phyloP scores from a whole-genome alignment of 2,113 vertebrate genomes.

The Nasalis larvatus region DNA sequence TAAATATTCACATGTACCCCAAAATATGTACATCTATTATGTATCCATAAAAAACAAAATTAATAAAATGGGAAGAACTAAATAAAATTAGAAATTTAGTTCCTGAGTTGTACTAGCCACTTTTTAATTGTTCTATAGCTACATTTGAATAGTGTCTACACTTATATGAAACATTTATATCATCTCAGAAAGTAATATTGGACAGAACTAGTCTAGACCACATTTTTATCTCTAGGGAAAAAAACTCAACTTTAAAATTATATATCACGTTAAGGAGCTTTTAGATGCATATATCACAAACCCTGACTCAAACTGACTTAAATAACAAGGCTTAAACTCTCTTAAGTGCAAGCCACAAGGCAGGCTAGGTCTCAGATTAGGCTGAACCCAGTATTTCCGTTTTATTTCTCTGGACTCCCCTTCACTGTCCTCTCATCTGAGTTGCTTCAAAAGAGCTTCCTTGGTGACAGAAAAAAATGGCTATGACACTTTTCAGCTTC shows the following conservation, averaged over 20 bases:
- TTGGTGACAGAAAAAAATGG: not conserved
- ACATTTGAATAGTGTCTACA: not conserved
- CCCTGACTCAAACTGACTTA: not conserved
- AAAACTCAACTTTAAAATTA: not conserved
- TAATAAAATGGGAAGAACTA: not conserved
- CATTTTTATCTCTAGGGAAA: not conserved
- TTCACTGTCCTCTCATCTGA: not conserved
- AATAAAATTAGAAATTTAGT: slow-evolving; percentile 4
- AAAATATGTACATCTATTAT: not conserved
- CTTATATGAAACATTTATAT: not conserved
- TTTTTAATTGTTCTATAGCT: not conserved
- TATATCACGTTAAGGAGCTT: not conserved
- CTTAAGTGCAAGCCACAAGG: not conserved
- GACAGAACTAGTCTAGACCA: not conserved
- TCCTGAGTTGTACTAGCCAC: not conserved
- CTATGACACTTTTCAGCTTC: not conserved
- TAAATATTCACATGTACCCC: not conserved
- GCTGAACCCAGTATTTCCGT: not conserved
- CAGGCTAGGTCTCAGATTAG: not conserved
- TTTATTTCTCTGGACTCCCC: not conserved
- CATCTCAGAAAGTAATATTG: not conserved
- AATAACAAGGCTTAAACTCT: not conserved
- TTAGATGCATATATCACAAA: not conserved
- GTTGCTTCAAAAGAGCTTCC: not conserved
- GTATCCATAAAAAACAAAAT: not conserved